phyloP scores from a whole-genome alignment of 2,888 invertebrate genomes.

The Ypsolopha scabrella region DNA sequence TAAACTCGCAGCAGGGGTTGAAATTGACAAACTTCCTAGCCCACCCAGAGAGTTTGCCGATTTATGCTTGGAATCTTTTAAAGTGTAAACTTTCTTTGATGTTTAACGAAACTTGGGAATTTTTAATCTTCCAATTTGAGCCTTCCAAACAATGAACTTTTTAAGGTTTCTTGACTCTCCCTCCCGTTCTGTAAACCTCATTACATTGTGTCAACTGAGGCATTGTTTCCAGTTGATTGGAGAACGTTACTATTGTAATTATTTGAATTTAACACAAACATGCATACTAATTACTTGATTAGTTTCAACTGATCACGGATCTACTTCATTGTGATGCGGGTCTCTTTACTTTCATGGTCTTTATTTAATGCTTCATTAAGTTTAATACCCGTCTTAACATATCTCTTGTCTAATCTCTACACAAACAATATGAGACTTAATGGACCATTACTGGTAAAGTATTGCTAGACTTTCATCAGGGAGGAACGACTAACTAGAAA shows the following conservation, averaged over 20 bases:
- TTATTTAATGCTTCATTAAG: too few relatives aligned
- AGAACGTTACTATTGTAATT: constrained; percentile 1
- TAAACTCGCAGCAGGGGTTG: constrained; percentile 37
- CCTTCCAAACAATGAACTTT: neutral
- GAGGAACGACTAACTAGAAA: too few relatives aligned
- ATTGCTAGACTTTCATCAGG: too few relatives aligned
- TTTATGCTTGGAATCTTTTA: constrained; percentile 47
- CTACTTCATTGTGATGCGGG: too few relatives aligned
- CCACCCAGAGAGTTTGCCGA: constrained; percentile 37
- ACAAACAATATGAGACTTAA: constrained; percentile 7
- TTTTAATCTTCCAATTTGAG: neutral
- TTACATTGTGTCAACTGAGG: constrained; percentile 8
- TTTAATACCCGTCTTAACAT: too few relatives aligned
- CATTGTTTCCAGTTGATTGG: constrained; percentile 8
- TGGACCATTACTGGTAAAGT: constrained; percentile 13
- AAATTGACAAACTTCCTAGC: constrained; percentile 48
- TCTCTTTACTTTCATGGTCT: too few relatives aligned
- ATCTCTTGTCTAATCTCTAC: neutral
- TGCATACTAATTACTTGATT: constrained; percentile 2
- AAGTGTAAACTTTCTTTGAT: constrained; percentile 37
- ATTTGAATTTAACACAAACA: neutral
- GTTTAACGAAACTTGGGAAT: neutral
- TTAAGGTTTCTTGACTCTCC: neutral
- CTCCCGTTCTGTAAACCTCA: constrained; percentile 12
- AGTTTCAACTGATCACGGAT: constrained; percentile 1